Percentiles rank a stretch among this genome's conserved stretches.
Evolutionary conservation across 1,140 invertebrate species (phyloP).

Genomic region (Trypoxylus dichotomus): DNA sequence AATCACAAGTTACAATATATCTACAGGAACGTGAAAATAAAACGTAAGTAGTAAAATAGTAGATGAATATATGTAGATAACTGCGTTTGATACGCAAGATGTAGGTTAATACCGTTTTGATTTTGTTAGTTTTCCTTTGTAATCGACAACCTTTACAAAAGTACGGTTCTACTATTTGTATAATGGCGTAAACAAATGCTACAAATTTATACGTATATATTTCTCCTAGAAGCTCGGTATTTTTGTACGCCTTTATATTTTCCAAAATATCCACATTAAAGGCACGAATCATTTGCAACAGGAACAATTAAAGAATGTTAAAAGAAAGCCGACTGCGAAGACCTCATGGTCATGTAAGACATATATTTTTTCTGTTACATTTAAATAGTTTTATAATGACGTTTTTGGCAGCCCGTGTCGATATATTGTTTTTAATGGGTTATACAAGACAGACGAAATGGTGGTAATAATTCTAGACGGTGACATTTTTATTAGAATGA

Average conservation of each 20-base stretch:
- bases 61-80: no score
- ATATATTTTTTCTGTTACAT: constrained; percentile 8
- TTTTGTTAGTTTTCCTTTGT: background rate
- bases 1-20: background rate
- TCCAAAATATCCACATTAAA: constrained; percentile 4
- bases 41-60: constrained; percentile 7
- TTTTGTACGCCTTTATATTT: background rate
- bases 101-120: background rate
- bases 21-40: constrained; percentile 1
- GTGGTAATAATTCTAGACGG: constrained; percentile 1
- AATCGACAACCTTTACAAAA: background rate
- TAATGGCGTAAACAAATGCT: background rate
- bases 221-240: background rate
- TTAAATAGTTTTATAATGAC: constrained; percentile 25
- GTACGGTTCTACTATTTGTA: background rate
- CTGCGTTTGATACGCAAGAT: no score
- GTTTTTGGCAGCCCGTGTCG: constrained; percentile 12
- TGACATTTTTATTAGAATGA: constrained; percentile 23
- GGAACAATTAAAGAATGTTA: constrained; percentile 2
- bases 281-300: constrained; percentile 16
- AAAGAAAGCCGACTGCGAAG: background rate
- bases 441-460: constrained; percentile 8
- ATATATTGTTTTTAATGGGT: constrained; percentile 17
- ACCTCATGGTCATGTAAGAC: background rate
- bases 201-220: background rate